These are phyloP conservation scores for Nephrotoma guestfalica DNA, from an alignment of 2,888 invertebrate species.

Conservation along the genomic window DNA sequence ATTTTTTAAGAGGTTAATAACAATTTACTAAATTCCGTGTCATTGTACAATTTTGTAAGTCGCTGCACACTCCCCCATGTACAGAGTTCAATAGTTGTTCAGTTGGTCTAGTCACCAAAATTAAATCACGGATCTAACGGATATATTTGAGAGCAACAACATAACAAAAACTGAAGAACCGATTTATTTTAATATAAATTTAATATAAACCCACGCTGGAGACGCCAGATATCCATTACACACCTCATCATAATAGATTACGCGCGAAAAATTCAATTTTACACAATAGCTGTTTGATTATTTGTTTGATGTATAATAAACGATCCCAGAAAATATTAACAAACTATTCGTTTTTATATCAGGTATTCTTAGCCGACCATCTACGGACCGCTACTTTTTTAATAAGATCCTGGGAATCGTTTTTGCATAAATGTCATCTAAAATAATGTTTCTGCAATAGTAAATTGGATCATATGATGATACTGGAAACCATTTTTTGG, in stretches of 20 bases:
- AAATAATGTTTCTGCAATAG: no score
- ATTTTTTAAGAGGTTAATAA: not conserved
- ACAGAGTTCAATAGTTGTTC: not conserved
- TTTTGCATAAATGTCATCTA: no score
- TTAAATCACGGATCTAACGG: not conserved
- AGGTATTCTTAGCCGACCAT: not conserved
- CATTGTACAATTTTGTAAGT: not conserved
- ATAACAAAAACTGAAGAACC: not conserved
- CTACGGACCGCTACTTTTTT: no score
- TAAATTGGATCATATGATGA: no score
- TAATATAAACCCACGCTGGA: not conserved
- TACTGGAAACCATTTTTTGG: no score
- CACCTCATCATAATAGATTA: not conserved
- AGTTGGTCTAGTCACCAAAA: not conserved
- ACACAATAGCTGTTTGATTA: not conserved
- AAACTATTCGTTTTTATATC: not conserved
- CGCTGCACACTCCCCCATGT: not conserved
- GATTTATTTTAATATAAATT: not conserved
- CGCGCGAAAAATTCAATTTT: not conserved
- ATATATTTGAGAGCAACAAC: not conserved
- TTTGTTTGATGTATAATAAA: not conserved
- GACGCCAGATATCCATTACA: not conserved
- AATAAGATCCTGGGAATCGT: no score
- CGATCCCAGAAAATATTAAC: not conserved
- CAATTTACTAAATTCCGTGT: not conserved